Percentiles rank a stretch among this genome's conserved stretches.
Conservation (phyloP, 1,140 invertebrate genomes). For the Papilio glaucus region DNA sequence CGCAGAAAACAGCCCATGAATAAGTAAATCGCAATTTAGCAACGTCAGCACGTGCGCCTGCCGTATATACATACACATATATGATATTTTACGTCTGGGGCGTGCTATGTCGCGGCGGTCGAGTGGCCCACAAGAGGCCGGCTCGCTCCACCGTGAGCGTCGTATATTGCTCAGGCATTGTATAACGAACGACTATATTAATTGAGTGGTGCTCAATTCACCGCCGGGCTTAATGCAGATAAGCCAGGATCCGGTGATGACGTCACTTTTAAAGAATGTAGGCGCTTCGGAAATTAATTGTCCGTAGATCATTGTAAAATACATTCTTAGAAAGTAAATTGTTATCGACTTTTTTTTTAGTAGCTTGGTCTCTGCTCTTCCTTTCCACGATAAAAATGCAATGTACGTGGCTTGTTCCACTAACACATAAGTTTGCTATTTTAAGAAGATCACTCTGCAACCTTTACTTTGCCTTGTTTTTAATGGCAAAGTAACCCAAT, state of each 20-base stretch:
- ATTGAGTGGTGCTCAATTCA: conserved; percentile 32
- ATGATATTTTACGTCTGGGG: too few relatives aligned
- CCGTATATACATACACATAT: neutral
- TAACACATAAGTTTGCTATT: neutral
- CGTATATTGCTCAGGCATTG: conserved; percentile 19
- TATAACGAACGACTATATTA: conserved; percentile 8
- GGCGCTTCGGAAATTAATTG: conserved; percentile 1
- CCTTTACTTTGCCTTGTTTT: neutral
- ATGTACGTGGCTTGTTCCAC: neutral
- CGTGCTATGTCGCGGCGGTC: neutral
- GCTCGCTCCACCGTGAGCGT: neutral
- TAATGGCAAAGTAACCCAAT: too few relatives aligned
- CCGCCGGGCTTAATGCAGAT: conserved; percentile 26
- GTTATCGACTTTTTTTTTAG: neutral
- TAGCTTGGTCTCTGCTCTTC: neutral
- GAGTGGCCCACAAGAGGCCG: conserved; percentile 3
- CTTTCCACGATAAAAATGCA: too few relatives aligned
- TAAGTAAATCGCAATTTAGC: conserved; percentile 31
- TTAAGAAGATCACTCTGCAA: neutral
- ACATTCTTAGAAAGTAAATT: neutral
- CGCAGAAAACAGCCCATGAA: neutral
- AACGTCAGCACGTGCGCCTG: neutral
- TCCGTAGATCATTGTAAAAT: neutral
- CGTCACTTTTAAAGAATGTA: neutral
- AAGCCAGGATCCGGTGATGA: conserved; percentile 28